Percentiles rank a stretch among this genome's conserved stretches.
Evolutionary conservation across 2,797 vertebrate genomes (phyloP).

Genomic region (Eidolon dupreanum): DNA sequence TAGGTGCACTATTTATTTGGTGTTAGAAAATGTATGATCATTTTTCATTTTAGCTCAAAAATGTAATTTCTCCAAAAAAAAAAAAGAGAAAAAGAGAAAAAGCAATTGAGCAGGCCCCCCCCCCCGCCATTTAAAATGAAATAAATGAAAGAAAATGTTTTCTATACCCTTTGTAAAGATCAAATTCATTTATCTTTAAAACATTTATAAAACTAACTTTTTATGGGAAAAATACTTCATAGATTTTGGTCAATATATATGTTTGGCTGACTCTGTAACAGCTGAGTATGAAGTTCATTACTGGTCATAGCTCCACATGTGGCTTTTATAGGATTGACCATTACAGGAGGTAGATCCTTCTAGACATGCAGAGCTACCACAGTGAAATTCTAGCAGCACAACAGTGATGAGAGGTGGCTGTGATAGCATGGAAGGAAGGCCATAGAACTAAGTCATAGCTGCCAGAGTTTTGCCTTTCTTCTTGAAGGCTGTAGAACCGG

Average conservation of each 20-base stretch:
- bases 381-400: not conserved
- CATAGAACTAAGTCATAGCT: not conserved
- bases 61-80: not conserved
- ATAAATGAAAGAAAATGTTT: constrained; percentile 48
- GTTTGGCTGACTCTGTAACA: not conserved
- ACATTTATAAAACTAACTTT: not conserved
- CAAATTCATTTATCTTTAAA: constrained; percentile 49
- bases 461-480: not conserved
- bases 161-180: constrained; percentile 21
- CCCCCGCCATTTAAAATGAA: not conserved
- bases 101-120: not conserved
- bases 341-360: not conserved
- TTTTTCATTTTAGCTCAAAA: not conserved
- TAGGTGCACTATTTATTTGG: not conserved
- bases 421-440: not conserved
- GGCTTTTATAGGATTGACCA: not conserved
- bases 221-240: not conserved
- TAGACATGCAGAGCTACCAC: not conserved
- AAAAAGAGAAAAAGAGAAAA: not conserved
- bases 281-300: not conserved
- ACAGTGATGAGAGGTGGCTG: not conserved
- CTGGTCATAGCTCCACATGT: not conserved
- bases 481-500: not conserved
- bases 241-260: not conserved
- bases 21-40: not conserved